Base-by-base conservation (phyloP, 2,888 invertebrate species). In the Brachyptera putata region DNA sequence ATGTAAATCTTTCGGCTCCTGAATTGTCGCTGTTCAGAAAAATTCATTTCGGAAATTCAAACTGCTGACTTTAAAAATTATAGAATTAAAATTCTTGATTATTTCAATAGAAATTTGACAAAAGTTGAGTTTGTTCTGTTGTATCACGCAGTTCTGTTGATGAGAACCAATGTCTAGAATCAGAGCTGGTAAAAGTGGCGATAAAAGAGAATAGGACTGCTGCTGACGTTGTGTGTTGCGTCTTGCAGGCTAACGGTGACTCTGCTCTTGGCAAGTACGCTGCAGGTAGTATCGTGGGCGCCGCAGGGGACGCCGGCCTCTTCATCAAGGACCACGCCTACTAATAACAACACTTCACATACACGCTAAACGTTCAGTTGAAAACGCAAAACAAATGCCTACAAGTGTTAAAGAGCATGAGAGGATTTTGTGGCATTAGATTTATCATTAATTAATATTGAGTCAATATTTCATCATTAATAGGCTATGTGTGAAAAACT, bases 291-390 rank as follows among this genome's bases (percentile, higher is more conserved):
- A 82, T 86, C 68, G 79, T 81, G 50, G 89, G 90, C 50, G 79
- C 84, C 68, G 89, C 90, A 61, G 85, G 84, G 43, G 76, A 77
- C 63, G 79, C 86, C 71, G 90, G 89, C 61, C 85, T 91, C 74
- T 93, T 89, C 77, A 83, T 92, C 66, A 87, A 89, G 72, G 77
- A 86, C 62, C 94, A 94, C 75, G 84, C 85, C 65, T 95, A 95
- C 75, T 95, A 86, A 59, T 26, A 2, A 24, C 46, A 55, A 36
- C 26, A 56, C n/a, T 21, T 24, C 14, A 50, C 53, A 25, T 18
- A 49, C n/a, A n/a, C n/a, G n/a, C n/a, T n/a, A n/a, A n/a, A n/a
- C n/a, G n/a, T n/a, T n/a, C 24, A 22, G 16, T n/a, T 16, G 22
- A 14, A 21, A 24, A 16, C 39, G 26, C 39, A 4, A 13, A 37